Base-by-base conservation (phyloP, 2,113 vertebrate genomes). In the Micronisus gabar region DNA sequence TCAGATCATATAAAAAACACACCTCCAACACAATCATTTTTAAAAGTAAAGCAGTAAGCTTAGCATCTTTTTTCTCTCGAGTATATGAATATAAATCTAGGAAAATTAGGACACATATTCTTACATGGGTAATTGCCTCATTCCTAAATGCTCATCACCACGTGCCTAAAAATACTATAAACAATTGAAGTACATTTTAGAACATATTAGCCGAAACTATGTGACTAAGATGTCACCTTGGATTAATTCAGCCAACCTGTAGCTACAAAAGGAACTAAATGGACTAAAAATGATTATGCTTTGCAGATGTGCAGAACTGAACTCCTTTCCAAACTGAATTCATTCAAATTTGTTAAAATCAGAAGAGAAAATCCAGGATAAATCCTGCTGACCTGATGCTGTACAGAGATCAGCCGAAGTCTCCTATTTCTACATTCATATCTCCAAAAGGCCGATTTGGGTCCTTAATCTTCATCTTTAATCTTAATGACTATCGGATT, bases 401-500 rank as follows among this genome's bases (percentile, higher is more conserved):
- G 63, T 7, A 50, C 30, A 92, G 86, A 93, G 80, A 93, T 90
- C 89, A 97, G 78, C 81, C 67, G 80, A 90, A 94, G 88, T 86
- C 93, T 96, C 94, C 68, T 65, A 32, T 72, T 95, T 90, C 90
- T 66, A 84, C 92, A 79, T 48, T 78, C 36, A 0, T 84, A 81
- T 72, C 92, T 95, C 83, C 86, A 96, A 96, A 96, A 95, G 92
- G 86, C 92, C 25, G 91, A 96, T 97, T 95, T 94, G 83, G 91
- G 65, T 45, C 67, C 41, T 95, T 97, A 97, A 96, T 95, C 95
- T 95, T 96, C 80, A 88, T 90, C 82, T 95, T 67, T 95, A 96
- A 93, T 95, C 92, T 95, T 96, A 81, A 92, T 75, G 88, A 91
- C 76, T 59, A 67, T 4, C 26, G 11, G 95, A 95, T 97, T 93